A percentile compares a stretch with the other conserved stretches of the same genome.
Evolutionary conservation across 2,797 vertebrate species (phyloP).

Genomic region (Helarctos malayanus): DNA sequence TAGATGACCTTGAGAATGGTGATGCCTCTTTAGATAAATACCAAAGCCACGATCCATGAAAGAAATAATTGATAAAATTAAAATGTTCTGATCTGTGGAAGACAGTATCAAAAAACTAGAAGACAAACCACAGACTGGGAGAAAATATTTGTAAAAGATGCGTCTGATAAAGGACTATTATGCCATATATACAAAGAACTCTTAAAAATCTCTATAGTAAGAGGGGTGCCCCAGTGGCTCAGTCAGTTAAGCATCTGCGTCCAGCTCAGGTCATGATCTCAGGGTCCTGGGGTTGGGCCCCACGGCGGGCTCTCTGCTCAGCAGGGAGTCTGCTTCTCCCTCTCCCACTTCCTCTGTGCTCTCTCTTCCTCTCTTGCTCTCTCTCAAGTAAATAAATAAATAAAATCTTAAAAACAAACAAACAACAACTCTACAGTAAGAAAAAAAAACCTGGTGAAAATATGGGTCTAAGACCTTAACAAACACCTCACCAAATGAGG

Average conservation of each 20-base stretch:
- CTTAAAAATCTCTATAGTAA: not conserved
- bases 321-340: too few species aligned
- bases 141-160: not conserved
- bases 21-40: not conserved
- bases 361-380: too few species aligned
- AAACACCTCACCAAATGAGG: not conserved
- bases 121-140: not conserved
- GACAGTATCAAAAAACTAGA: not conserved
- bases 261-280: too few species aligned
- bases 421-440: not conserved
- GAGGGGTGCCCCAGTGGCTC: too few species aligned
- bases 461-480: not conserved
- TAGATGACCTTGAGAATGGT: not conserved
- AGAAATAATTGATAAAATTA: not conserved
- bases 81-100: not conserved
- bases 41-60: not conserved
- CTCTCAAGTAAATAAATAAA: too few species aligned
- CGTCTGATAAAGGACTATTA: not conserved
- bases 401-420: too few species aligned
- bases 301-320: too few species aligned
- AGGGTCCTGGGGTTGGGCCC: too few species aligned
- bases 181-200: not conserved
- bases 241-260: too few species aligned
- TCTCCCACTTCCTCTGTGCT: too few species aligned
- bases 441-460: not conserved